Base-by-base conservation (phyloP, 1,140 invertebrate genomes). In the Sitodiplosis mosellana region DNA sequence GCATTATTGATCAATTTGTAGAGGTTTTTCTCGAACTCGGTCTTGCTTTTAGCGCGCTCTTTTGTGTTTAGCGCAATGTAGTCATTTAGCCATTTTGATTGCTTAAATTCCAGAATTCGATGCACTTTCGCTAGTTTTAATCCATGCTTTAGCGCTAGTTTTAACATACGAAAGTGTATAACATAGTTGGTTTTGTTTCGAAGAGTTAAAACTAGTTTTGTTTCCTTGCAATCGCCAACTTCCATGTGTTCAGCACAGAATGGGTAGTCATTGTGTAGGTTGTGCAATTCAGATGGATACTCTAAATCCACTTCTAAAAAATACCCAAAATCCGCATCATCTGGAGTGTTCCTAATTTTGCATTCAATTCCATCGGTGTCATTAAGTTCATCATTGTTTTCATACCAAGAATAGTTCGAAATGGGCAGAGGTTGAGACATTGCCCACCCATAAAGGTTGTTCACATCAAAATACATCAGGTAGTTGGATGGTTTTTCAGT, bases 381-480 rank as follows among this genome's bases (percentile, higher is more conserved):
- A 53, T 64, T 58, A 55, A 67, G 59, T 55, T 61, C 54, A 42
- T 58, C 54, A 52, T 53, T 34, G 22, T 51, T 12, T 40, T 55
- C 48, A 15, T 64, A 46, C 66, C 67, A 75, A 53, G 66, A 44
- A 60, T 73, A 75, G 33, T 57, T 51, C 27, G 48, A 50, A 18
- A 51, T 53, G 17, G 69, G 69, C 37, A 73, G 54, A 49, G 50
- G 54, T 51, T 66, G 54, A 17, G 54, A 62, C 67, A 74, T 70
- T 11, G 63, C 61, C 47, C 53, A 63, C 11, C 71, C 71, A 63
- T 77, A 76, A 42, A 72, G 54, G 59, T 74, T 73, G 53, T 72
- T 74, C 10, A 58, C 61, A 66, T 74, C 71, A 15, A 65, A 60
- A 58, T 73, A 72, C 19, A 59, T 53, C 17, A 72, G 44, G 57